Evolutionary conservation across 2,797 vertebrate species (phyloP).

Genomic region (Labeo calbasu): DNA sequence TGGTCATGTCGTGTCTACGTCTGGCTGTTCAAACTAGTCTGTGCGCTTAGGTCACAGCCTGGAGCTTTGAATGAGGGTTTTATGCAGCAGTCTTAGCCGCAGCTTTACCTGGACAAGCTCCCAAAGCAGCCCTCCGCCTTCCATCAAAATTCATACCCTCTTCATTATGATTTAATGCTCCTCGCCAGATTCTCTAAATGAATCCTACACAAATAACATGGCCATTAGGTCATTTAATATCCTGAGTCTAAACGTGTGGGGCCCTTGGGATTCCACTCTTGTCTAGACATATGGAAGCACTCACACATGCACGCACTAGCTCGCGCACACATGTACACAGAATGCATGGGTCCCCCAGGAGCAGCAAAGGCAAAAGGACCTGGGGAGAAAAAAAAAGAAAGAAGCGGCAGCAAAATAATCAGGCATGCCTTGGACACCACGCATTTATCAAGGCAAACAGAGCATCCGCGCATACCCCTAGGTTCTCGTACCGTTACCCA

Average conservation of each 20-base stretch:
- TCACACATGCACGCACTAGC: conserved; percentile 46
- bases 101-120: conserved; percentile 49
- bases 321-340: conserved; percentile 36
- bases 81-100: conserved; percentile 24
- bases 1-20: conserved; percentile 25
- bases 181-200: conserved; percentile 59
- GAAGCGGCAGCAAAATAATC: conserved; percentile 56
- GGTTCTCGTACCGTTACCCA: conserved; percentile 28
- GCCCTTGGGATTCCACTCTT: conserved; percentile 61
- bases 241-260: conserved; percentile 62
- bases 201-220: conserved; percentile 64
- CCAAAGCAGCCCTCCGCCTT: conserved; percentile 45
- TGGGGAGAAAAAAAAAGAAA: conserved; percentile 12
- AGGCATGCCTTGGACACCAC: conserved; percentile 27
- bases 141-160: conserved; percentile 60
- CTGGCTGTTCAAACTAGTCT: conserved; percentile 47
- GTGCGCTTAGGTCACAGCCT: conserved; percentile 37
- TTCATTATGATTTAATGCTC: conserved; percentile 64
- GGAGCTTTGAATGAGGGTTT: conserved; percentile 42
- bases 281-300: conserved; percentile 69
- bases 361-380: conserved; percentile 41
- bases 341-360: conserved; percentile 50
- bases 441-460: conserved; percentile 56
- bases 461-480: conserved; percentile 36
- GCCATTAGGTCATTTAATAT: conserved; percentile 67